Evolutionary conservation across 2,797 vertebrate species (phyloP).

Genomic region (Cephalopachus bancanus): DNA sequence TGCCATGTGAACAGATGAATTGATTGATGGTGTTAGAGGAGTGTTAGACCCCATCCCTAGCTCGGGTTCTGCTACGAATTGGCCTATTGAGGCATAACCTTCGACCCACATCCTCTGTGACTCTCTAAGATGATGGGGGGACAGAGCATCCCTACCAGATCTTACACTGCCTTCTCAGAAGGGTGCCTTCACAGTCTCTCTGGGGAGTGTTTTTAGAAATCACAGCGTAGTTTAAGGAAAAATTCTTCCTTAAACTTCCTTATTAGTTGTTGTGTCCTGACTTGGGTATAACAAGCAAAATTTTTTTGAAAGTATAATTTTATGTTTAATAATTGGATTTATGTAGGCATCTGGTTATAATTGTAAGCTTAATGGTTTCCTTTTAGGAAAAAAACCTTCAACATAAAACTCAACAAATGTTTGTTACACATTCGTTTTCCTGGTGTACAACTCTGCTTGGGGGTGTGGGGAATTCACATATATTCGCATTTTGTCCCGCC

Average conservation of each 20-base stretch:
- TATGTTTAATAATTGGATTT: slow-evolving; percentile 19
- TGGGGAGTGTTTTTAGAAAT: slow-evolving; percentile 20
- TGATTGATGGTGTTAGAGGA: background rate
- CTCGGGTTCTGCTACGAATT: background rate
- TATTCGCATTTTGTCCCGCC: background rate
- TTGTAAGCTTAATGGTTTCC: slow-evolving; percentile 54
- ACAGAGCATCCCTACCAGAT: background rate
- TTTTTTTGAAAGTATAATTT: background rate
- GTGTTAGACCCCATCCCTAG: background rate
- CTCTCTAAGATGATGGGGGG: background rate
- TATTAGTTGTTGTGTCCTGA: background rate
- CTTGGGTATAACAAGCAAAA: background rate
- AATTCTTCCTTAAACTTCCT: background rate
- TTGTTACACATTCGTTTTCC: slow-evolving; percentile 1
- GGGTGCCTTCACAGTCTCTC: background rate
- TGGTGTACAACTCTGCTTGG: background rate
- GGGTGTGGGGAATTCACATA: background rate
- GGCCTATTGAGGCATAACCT: background rate
- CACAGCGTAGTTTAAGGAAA: background rate
- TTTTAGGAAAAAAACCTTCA: background rate
- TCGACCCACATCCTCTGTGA: background rate
- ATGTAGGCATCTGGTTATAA: slow-evolving; percentile 37
- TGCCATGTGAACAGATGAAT: background rate
- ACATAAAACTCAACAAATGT: background rate
- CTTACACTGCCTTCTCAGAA: background rate